phyloP scores from a whole-genome alignment of 2,797 vertebrate genomes.

The Paratrypauchen microcephalus region DNA sequence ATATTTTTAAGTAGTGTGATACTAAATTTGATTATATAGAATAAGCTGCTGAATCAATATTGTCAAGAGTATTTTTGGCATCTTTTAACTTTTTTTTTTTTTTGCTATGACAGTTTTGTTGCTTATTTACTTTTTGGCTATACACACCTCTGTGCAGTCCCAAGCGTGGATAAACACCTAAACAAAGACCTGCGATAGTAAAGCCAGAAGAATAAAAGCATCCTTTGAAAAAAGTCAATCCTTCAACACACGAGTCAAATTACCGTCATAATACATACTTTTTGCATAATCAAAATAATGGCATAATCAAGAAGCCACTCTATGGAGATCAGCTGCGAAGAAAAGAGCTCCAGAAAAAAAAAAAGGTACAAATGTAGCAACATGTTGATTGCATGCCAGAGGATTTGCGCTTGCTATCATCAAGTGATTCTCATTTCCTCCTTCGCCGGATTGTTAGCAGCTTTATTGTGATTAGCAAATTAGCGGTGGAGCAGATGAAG shows the following conservation, averaged over 20 bases:
- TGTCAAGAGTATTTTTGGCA: no score
- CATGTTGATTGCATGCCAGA: constrained; percentile 43
- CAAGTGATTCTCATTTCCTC: constrained; percentile 37
- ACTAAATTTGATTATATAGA: no score
- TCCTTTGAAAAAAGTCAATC: neutral
- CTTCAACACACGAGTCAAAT: neutral
- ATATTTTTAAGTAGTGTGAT: no score
- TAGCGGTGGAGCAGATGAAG: constrained; percentile 48
- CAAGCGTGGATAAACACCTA: no score
- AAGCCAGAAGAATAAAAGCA: neutral
- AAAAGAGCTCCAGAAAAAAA: constrained; percentile 15
- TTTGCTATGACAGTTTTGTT: no score
- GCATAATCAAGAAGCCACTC: constrained; percentile 11
- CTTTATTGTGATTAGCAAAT: constrained; percentile 60
- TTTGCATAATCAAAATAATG: constrained; percentile 5
- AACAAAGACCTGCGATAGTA: neutral
- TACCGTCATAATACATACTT: neutral
- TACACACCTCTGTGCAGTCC: no score
- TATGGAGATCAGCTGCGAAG: constrained; percentile 20
- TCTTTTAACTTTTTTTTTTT: no score
- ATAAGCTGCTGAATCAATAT: no score
- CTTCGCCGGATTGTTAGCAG: constrained; percentile 40
- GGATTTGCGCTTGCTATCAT: constrained; percentile 41
- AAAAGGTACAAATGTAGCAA: constrained; percentile 31
- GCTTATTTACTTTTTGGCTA: no score